A percentile compares a stretch with the other conserved stretches of the same genome.
Conservation (phyloP, 2,113 vertebrate species). For the Ictalurus punctatus region DNA sequence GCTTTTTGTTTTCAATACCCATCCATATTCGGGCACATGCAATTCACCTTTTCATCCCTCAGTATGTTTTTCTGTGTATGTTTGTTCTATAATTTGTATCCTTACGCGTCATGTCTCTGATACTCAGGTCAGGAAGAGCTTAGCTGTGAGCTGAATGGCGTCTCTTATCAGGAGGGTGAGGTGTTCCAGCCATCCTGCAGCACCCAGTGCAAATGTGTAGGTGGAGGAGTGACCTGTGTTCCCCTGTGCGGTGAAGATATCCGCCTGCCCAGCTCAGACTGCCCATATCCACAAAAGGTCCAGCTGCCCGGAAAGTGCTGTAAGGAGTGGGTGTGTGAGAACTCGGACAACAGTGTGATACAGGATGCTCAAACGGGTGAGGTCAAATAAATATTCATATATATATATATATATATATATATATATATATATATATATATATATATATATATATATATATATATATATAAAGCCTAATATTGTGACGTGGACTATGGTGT, state of each 20-base stretch:
- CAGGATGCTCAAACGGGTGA: conserved; percentile 76
- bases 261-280: conserved; percentile 81
- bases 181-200: conserved; percentile 88
- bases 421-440: too few relatives aligned
- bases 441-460: too few relatives aligned
- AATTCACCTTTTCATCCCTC: neutral
- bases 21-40: neutral
- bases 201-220: conserved; percentile 79
- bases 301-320: conserved; percentile 87
- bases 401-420: too few relatives aligned
- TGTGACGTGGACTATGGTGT: neutral
- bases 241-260: conserved; percentile 77
- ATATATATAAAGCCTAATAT: neutral
- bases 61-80: neutral
- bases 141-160: conserved; percentile 83
- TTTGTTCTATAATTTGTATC: neutral
- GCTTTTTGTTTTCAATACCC: neutral
- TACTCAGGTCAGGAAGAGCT: conserved; percentile 77
- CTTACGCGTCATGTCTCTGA: neutral
- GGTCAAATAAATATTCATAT: too few relatives aligned
- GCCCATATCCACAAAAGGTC: conserved; percentile 78
- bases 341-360: conserved; percentile 69
- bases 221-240: conserved; percentile 83
- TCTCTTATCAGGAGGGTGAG: conserved; percentile 81
- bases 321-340: conserved; percentile 88